Evolutionary conservation across 2,888 invertebrate species (phyloP).

Genomic region (Empis livida): DNA sequence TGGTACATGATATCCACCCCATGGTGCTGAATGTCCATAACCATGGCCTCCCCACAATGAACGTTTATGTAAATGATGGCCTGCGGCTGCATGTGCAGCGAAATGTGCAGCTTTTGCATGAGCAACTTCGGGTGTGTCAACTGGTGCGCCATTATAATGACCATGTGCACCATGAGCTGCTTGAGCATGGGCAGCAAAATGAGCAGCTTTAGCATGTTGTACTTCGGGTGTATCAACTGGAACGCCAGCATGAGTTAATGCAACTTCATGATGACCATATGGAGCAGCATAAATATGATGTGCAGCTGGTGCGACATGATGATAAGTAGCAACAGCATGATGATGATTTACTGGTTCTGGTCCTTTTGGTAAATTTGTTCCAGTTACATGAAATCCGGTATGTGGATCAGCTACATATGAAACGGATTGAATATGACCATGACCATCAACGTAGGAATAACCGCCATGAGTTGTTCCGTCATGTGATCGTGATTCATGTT

Average conservation of each 20-base stretch:
- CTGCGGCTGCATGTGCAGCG: slow-evolving; percentile 29
- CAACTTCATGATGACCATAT: slow-evolving; percentile 23
- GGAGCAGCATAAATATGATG: slow-evolving; percentile 20
- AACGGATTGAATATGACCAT: slow-evolving; percentile 50
- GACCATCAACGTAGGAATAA: slow-evolving; percentile 55
- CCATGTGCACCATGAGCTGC: slow-evolving; percentile 26
- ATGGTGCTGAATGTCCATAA: slow-evolving; percentile 20
- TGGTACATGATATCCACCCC: slow-evolving; percentile 35
- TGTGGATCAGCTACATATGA: slow-evolving; percentile 49
- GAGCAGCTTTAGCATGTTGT: slow-evolving; percentile 35
- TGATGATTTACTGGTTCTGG: slow-evolving; percentile 29
- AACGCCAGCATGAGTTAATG: slow-evolving; percentile 36
- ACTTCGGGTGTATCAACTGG: slow-evolving; percentile 41
- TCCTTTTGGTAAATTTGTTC: slow-evolving; percentile 48
- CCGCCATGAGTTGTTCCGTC: slow-evolving; percentile 51
- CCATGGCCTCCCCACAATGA: slow-evolving; percentile 22
- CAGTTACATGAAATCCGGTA: slow-evolving; percentile 51
- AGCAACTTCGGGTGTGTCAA: slow-evolving; percentile 38
- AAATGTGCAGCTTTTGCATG: slow-evolving; percentile 26
- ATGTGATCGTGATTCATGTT: slow-evolving; percentile 45
- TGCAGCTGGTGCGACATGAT: slow-evolving; percentile 26
- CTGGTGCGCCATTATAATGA: slow-evolving; percentile 26
- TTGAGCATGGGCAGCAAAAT: slow-evolving; percentile 35
- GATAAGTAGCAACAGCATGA: slow-evolving; percentile 14
- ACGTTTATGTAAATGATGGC: slow-evolving; percentile 36